phyloP scores from a whole-genome alignment of 2,797 vertebrate species.

The Lerista edwardsae region DNA sequence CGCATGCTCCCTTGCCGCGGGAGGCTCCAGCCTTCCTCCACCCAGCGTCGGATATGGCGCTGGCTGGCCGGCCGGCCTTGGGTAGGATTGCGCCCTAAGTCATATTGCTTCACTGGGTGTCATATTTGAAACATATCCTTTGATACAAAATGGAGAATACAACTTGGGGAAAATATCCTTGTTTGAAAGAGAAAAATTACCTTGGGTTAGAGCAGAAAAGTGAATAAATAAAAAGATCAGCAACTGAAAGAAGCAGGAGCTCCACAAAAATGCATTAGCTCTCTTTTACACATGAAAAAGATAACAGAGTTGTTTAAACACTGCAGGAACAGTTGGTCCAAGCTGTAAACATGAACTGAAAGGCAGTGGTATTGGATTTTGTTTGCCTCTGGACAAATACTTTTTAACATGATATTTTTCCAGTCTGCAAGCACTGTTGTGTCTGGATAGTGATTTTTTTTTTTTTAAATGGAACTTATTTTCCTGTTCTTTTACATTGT shows the following conservation, averaged over 20 bases:
- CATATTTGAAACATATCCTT: neutral
- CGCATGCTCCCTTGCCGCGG: no score
- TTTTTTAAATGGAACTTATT: slow-evolving; percentile 72
- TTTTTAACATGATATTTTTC: slow-evolving; percentile 46
- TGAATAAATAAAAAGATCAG: slow-evolving; percentile 7
- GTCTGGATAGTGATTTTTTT: slow-evolving; percentile 71
- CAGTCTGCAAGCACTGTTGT: slow-evolving; percentile 56
- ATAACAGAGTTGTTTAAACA: neutral
- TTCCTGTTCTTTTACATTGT: slow-evolving; percentile 78
- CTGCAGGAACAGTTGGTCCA: slow-evolving; percentile 23
- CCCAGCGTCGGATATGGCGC: no score
- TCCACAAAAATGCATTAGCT: slow-evolving; percentile 39
- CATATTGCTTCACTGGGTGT: neutral
- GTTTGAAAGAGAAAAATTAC: neutral
- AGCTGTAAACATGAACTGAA: slow-evolving; percentile 20
- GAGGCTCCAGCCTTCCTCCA: no score
- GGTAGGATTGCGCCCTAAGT: no score
- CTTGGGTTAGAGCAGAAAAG: slow-evolving; percentile 19
- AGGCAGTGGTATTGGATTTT: slow-evolving; percentile 31
- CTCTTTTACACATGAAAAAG: slow-evolving; percentile 41
- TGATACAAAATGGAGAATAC: slow-evolving; percentile 15
- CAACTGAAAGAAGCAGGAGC: neutral
- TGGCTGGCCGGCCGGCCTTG: no score
- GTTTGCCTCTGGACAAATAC: slow-evolving; percentile 50
- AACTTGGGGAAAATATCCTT: neutral